These are phyloP conservation scores for Pelvicachromis taeniatus DNA, from an alignment of 2,113 vertebrate genomes.

Conservation along the genomic window DNA sequence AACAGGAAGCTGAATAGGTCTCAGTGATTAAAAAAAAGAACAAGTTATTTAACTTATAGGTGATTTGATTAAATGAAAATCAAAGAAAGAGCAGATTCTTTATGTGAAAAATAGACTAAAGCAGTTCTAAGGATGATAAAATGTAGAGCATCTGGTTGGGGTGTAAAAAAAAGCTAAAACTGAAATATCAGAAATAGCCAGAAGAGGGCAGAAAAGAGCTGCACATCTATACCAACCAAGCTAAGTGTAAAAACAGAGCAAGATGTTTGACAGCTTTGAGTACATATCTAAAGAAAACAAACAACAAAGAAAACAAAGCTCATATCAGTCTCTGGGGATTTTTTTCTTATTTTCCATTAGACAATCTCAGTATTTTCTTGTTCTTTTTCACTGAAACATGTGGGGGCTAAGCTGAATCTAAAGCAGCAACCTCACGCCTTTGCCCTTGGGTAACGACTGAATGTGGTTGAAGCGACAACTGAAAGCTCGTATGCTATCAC, in stretches of 20 bases:
- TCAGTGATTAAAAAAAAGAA: not conserved
- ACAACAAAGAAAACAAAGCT: not conserved
- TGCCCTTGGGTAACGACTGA: conserved; percentile 9
- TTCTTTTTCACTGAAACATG: not conserved
- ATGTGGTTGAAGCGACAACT: not conserved
- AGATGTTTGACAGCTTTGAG: not conserved
- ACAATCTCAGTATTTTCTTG: not conserved
- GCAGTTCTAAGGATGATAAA: not conserved
- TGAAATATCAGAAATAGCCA: conserved; percentile 35
- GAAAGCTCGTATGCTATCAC: not conserved
- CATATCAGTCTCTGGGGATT: not conserved
- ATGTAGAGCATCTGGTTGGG: not conserved
- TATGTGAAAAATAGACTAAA: not conserved
- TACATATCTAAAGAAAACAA: not conserved
- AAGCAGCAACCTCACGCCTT: not conserved
- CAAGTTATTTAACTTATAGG: not conserved
- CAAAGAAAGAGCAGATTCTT: not conserved
- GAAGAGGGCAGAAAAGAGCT: conserved; percentile 65
- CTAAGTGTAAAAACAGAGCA: not conserved
- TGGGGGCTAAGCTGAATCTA: not conserved
- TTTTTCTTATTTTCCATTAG: not conserved
- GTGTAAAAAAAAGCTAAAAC: not conserved
- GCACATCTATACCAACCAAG: not conserved
- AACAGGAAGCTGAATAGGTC: not conserved
- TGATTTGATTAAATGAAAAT: not conserved